These are phyloP conservation scores for Gymnobelideus leadbeateri DNA, from an alignment of 2,113 vertebrate species.

Conservation along the genomic window DNA sequence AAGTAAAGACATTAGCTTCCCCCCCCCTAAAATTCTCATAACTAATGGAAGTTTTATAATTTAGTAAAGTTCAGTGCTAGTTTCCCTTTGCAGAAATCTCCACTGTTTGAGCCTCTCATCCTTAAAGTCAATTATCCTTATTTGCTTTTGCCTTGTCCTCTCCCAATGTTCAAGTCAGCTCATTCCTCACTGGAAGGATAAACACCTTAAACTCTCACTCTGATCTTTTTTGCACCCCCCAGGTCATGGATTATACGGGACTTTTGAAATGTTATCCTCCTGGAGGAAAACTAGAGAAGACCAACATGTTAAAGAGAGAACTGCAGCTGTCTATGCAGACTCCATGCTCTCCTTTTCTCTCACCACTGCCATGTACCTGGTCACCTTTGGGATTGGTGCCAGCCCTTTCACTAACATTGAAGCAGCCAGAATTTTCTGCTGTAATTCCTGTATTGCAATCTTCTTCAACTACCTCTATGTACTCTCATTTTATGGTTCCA, in stretches of 20 bases:
- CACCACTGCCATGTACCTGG: slow-evolving; percentile 97
- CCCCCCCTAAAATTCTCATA: slow-evolving; percentile 1
- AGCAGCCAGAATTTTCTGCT: slow-evolving; percentile 98
- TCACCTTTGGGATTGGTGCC: slow-evolving; percentile 97
- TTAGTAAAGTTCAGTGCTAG: slow-evolving; percentile 41
- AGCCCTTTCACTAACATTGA: slow-evolving; percentile 99
- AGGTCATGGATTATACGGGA: slow-evolving; percentile 98
- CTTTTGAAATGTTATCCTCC: slow-evolving; percentile 98
- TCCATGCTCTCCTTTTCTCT: slow-evolving; percentile 98
- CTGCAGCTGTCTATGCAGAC: slow-evolving; percentile 96
- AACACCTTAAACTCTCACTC: slow-evolving; percentile 78
- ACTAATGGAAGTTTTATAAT: neutral
- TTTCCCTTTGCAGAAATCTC: slow-evolving; percentile 51
- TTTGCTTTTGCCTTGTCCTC: slow-evolving; percentile 58
- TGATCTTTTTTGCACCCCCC: slow-evolving; percentile 83
- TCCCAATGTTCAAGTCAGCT: slow-evolving; percentile 14
- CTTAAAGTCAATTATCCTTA: neutral
- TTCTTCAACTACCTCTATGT: slow-evolving; percentile 98
- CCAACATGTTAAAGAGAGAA: slow-evolving; percentile 98
- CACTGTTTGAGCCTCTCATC: slow-evolving; percentile 50
- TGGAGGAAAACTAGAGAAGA: slow-evolving; percentile 98
- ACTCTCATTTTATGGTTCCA: slow-evolving; percentile 98
- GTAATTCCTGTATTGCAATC: slow-evolving; percentile 94
- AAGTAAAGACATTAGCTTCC: slow-evolving; percentile 49
- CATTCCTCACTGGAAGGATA: slow-evolving; percentile 40